Base-by-base conservation (phyloP, 2,113 vertebrate genomes). In the Anolis carolinensis region DNA sequence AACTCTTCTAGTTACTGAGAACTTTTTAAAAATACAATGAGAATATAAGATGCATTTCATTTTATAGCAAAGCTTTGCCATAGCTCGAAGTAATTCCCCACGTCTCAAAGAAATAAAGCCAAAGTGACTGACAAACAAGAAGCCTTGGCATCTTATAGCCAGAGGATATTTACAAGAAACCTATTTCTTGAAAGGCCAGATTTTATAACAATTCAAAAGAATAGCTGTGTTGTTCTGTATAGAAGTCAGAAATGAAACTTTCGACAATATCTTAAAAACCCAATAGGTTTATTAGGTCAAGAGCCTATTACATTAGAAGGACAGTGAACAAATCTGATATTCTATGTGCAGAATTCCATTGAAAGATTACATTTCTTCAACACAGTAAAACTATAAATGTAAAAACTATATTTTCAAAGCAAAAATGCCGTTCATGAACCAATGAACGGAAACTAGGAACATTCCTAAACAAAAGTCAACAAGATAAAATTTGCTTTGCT, bases 61-160 rank as follows among this genome's bases (percentile, higher is more conserved):
- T 75, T 44, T 27, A 18, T 52, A 55, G 81, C 11, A 14, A 36
- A 27, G 13, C 5, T 82, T 59, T 82, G 81, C 27, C 68, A 82
- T 34, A n/a, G 71, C 52, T 48, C 62, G 34, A 44, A 83, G 59
- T 44, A 39, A 52, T 55, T 73, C 27, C 34, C 34, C 6, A 13
- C 2, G 21, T 62, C 55, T 62, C 34, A 21, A 32, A 74, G 68
- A 73, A 83, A 62, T 83, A 70, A 83, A 83, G 36, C 52, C 50
- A 83, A 73, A 82, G 7, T 59, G 36, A 74, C 25, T 75, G 71
- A 83, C 34, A 73, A 74, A 74, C 55, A 59, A 30, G 81, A 82
- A 82, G 70, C 21, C 68, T 25, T 82, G 30, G 48, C 82, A 74
- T 63, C 55, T 83, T 63, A 75, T 75, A 83, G 39, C 72, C 71